These are phyloP conservation scores for Callocephalon fimbriatum DNA, from an alignment of 2,113 vertebrate species.

Conservation along the genomic window DNA sequence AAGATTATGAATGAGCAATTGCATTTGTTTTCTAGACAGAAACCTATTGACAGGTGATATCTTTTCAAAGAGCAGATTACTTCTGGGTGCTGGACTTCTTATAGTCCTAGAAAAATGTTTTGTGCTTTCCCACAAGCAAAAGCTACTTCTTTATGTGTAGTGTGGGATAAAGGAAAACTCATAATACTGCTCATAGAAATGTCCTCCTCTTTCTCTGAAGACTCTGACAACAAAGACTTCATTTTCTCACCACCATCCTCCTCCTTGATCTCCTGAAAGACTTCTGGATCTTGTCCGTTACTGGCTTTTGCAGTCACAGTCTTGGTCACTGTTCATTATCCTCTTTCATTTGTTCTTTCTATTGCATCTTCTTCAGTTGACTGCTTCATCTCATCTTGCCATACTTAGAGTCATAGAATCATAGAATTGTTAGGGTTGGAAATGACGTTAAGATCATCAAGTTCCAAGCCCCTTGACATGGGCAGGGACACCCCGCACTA, in stretches of 20 bases:
- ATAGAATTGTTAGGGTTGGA: neutral
- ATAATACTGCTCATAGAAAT: neutral
- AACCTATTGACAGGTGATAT: neutral
- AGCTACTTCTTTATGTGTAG: neutral
- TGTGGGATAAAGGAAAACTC: neutral
- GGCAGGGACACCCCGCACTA: neutral
- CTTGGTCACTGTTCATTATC: neutral
- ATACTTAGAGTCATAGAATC: neutral
- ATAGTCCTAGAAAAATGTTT: neutral
- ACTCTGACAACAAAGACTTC: neutral
- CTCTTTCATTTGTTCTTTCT: neutral
- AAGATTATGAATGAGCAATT: neutral
- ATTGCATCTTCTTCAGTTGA: neutral
- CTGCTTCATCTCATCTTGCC: neutral
- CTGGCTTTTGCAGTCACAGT: neutral
- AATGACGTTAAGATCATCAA: neutral
- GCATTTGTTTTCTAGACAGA: neutral
- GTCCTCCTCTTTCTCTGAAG: neutral
- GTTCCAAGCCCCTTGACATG: neutral
- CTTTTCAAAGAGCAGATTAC: neutral
- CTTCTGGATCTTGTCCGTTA: neutral
- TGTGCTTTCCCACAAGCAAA: neutral
- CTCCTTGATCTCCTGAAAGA: neutral
- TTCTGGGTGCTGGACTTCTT: neutral
- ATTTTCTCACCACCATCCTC: neutral